phyloP scores from a whole-genome alignment of 2,797 vertebrate species.

The Acipenser transmontanus region DNA sequence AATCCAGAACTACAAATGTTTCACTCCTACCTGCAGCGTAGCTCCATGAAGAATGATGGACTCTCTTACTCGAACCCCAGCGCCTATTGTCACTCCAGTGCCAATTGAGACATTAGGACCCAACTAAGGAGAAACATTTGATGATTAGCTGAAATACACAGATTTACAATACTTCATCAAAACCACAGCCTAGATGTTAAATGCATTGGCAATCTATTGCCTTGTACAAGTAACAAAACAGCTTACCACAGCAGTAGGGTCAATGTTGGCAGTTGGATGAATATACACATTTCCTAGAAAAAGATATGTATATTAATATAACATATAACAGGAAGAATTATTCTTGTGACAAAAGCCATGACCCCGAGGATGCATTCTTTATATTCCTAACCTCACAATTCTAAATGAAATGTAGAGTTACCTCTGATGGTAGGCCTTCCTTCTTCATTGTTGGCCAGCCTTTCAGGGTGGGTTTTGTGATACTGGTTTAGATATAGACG shows the following conservation, averaged over 20 bases:
- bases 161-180: not conserved
- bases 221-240: not conserved
- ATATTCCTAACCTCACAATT: too few relatives aligned
- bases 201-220: not conserved
- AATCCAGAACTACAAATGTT: too few relatives aligned
- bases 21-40: slow-evolving; percentile 66
- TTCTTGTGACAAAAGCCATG: not conserved
- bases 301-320: not conserved
- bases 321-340: not conserved
- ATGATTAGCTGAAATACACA: not conserved
- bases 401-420: slow-evolving; percentile 23
- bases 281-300: slow-evolving; percentile 86
- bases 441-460: slow-evolving; percentile 68
- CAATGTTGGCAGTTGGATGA: slow-evolving; percentile 84
- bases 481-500: slow-evolving; percentile 91
- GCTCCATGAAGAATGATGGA: slow-evolving; percentile 92
- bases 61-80: slow-evolving; percentile 87
- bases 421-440: slow-evolving; percentile 77
- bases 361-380: too few relatives aligned
- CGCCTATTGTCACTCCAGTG: slow-evolving; percentile 84
- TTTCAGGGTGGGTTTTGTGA: slow-evolving; percentile 78
- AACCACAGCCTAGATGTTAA: not conserved
- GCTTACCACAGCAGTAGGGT: slow-evolving; percentile 83
- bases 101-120: slow-evolving; percentile 94
- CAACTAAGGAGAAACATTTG: slow-evolving; percentile 54